These are phyloP conservation scores for Ericerus pela DNA, from an alignment of 1,140 invertebrate genomes.

Conservation along the genomic window DNA sequence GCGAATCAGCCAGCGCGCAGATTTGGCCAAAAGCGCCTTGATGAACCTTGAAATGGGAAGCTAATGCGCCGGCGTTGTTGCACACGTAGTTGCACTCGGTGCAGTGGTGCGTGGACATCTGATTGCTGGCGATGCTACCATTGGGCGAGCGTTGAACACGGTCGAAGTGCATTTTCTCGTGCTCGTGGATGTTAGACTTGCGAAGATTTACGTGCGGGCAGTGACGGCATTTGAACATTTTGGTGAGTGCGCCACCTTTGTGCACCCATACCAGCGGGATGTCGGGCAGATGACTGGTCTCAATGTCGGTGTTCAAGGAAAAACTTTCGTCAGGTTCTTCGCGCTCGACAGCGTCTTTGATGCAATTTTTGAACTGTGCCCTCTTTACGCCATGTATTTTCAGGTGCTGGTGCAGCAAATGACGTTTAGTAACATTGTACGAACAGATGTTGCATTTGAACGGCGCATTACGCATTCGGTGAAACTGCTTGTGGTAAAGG, in stretches of 20 bases:
- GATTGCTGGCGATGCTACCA: conserved; percentile 26
- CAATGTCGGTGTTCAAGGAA: not conserved
- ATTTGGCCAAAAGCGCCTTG: conserved; percentile 49
- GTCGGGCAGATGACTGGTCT: conserved; percentile 22
- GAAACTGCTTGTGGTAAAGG: conserved; percentile 71
- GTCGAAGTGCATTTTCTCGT: conserved; percentile 61
- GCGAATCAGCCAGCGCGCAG: conserved; percentile 49
- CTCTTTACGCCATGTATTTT: conserved; percentile 49
- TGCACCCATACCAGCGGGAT: conserved; percentile 58
- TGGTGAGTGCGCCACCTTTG: conserved; percentile 48
- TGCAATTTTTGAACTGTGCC: not conserved
- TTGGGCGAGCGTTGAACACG: not conserved
- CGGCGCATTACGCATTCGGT: conserved; percentile 50
- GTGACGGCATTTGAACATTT: conserved; percentile 70
- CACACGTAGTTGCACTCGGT: conserved; percentile 67
- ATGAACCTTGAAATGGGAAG: conserved; percentile 64
- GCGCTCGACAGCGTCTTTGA: not conserved
- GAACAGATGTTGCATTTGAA: conserved; percentile 66
- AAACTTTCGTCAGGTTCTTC: not conserved
- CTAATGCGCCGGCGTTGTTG: conserved; percentile 53
- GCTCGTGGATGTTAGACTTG: conserved; percentile 65
- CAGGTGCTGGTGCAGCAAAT: conserved; percentile 60
- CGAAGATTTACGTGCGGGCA: conserved; percentile 68
- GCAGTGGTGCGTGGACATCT: conserved; percentile 38
- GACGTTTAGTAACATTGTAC: conserved; percentile 64